Evolutionary conservation across 2,888 invertebrate species (phyloP).

Genomic region (Doris montereyensis): DNA sequence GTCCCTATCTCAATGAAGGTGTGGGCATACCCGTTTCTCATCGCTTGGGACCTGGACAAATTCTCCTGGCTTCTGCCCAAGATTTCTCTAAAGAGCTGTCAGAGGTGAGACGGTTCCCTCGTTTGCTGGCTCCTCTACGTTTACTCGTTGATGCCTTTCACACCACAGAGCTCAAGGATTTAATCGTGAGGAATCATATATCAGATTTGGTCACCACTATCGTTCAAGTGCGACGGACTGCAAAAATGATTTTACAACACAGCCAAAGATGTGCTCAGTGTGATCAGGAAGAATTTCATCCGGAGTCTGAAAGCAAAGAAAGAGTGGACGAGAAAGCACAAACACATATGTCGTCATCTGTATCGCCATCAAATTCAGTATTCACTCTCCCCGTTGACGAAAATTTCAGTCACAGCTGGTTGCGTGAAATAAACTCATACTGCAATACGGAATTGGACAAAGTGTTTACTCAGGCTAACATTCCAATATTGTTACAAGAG

Average conservation of each 20-base stretch:
- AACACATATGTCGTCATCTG: too few species aligned
- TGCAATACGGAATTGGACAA: constrained; percentile 26
- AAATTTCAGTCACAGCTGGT: too few species aligned
- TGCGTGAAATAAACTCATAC: too few species aligned
- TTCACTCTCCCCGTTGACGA: too few species aligned
- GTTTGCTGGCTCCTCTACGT: constrained; percentile 5
- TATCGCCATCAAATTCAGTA: too few species aligned
- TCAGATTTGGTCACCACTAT: constrained; percentile 27
- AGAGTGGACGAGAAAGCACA: too few species aligned
- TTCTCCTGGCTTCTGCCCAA: constrained; percentile 31
- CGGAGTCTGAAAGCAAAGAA: too few species aligned
- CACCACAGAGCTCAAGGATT: constrained; percentile 13
- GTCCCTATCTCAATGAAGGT: constrained; percentile 80
- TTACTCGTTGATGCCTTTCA: constrained; percentile 8
- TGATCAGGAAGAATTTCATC: too few species aligned
- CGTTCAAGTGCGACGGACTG: constrained; percentile 22
- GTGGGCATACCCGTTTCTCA: constrained; percentile 76
- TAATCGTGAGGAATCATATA: constrained; percentile 24
- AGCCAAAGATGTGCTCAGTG: too few species aligned
- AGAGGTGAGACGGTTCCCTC: constrained; percentile 20
- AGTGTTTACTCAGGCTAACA: background rate
- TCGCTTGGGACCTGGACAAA: constrained; percentile 36
- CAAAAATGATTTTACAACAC: constrained; percentile 15
- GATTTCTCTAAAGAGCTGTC: constrained; percentile 27
- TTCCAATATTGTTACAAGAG: constrained; percentile 13